A percentile compares a stretch with the other conserved stretches of the same genome.
Conservation (phyloP, 2,888 invertebrate genomes). For the Caenorhabditis drosophilae region DNA sequence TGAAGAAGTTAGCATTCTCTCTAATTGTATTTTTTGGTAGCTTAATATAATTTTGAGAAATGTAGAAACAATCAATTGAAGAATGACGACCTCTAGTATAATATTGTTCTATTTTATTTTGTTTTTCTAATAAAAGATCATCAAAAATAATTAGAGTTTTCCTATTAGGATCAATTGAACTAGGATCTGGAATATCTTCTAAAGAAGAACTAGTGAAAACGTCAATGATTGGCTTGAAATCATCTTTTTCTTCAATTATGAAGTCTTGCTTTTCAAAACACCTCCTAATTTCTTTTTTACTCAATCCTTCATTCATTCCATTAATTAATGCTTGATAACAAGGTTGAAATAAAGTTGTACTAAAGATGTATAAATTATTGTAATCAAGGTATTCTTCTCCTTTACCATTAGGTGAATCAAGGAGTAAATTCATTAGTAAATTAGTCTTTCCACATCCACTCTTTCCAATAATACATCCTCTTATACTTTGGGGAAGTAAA, state of each 20-base stretch:
- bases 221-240: conserved; percentile 20
- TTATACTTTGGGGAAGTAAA: conserved; percentile 39
- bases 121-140: conserved; percentile 46
- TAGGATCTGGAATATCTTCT: conserved; percentile 50
- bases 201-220: conserved; percentile 13
- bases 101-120: conserved; percentile 56
- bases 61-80: conserved; percentile 48
- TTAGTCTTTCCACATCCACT: conserved; percentile 53
- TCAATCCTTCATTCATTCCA: conserved; percentile 36
- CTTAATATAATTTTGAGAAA: conserved; percentile 50
- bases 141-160: conserved; percentile 51
- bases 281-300: conserved; percentile 42
- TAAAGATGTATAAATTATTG: conserved; percentile 48
- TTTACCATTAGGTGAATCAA: conserved; percentile 17
- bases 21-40: conserved; percentile 51
- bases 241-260: conserved; percentile 28
- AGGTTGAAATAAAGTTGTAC: conserved; percentile 53
- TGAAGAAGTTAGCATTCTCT: conserved; percentile 51
- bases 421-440: conserved; percentile 49
- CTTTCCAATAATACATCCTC: conserved; percentile 57
- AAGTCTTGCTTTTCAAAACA: conserved; percentile 39
- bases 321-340: conserved; percentile 48
- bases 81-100: conserved; percentile 47
- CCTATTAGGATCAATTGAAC: conserved; percentile 36
- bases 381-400: conserved; percentile 47